Base-by-base conservation (phyloP, 2,888 invertebrate species). In the Aphodius granarius region DNA sequence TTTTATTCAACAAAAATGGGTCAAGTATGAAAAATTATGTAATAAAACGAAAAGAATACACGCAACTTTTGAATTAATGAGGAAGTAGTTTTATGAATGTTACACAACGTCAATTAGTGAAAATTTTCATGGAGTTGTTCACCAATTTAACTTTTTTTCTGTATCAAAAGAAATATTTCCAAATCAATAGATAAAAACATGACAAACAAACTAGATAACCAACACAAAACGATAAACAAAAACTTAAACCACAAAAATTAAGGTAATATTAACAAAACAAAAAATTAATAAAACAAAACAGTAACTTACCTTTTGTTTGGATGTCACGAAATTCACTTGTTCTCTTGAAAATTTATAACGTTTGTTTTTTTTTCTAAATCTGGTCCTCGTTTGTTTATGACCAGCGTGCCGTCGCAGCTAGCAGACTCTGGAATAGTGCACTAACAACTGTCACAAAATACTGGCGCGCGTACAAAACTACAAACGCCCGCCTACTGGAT, bases 401-500 rank as follows among this genome's bases (percentile, higher is more conserved):
- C 13, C 13, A 3, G 43, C 43, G 43, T 9, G 43, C 43, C 43
- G 43, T 43, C 6, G 9, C 9, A 43, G 43, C 9, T n/a, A 19
- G 65, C 17, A 19, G 19, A n/a, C 17, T 65, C 9, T 65, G 65
- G 43, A 63, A 64, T 23, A 66, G 71, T 71, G 17, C 63, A 64
- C 65, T 15, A 21, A 73, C 23, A 73, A n/a, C 65, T 73, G 73
- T 73, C 65, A 22, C 16, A 21, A 63, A 63, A 43, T 43, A 13
- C 2, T 43, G 3, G 43, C 43, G 43, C 3, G 73, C 66, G 23
- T 71, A 66, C 18, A 64, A 16, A 18, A 64, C 22, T 63, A 71
- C 75, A 23, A 62, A 72, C 73, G 74, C 72, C 70, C 77, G 77
- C 77, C 77, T 77, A 77, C 77, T 71, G 15, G 73, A 62, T 71